phyloP scores from a whole-genome alignment of 2,888 invertebrate species.

The Diaperis boleti region DNA sequence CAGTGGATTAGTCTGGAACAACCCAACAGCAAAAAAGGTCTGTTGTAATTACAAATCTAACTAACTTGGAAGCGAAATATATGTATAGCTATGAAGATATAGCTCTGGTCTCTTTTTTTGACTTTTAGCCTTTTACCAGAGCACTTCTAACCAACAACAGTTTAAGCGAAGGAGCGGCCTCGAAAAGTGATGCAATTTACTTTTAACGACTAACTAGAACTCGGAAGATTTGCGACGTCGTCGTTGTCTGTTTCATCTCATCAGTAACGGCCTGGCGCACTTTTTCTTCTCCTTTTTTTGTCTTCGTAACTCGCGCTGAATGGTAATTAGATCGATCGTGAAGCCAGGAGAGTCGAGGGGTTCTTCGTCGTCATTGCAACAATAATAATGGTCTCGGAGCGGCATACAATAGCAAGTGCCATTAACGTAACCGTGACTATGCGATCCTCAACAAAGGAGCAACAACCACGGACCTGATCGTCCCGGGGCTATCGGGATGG shows the following conservation, averaged over 20 bases:
- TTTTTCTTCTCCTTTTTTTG: constrained; percentile 29
- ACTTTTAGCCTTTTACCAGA: too few relatives aligned
- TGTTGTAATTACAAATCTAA: too few relatives aligned
- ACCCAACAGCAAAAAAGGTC: too few relatives aligned
- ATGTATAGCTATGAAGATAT: too few relatives aligned
- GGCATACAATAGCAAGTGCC: constrained; percentile 45
- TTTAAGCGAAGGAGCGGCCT: neutral
- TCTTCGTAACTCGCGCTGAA: constrained; percentile 37
- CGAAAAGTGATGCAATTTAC: neutral
- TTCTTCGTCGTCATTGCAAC: constrained; percentile 24
- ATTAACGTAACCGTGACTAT: constrained; percentile 51
- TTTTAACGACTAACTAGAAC: constrained; percentile 1
- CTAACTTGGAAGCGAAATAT: too few relatives aligned
- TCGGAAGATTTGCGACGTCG: constrained; percentile 11
- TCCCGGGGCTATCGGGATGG: constrained; percentile 48
- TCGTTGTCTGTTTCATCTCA: constrained; percentile 14
- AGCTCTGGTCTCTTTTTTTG: too few relatives aligned
- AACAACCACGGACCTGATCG: constrained; percentile 46
- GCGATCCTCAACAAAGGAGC: constrained; percentile 49
- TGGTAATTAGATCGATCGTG: constrained; percentile 42
- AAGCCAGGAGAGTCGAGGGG: constrained; percentile 14
- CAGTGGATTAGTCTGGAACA: too few relatives aligned
- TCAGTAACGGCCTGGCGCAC: constrained; percentile 26
- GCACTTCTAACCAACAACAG: too few relatives aligned
- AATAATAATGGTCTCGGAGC: constrained; percentile 34